Evolutionary conservation across 2,797 vertebrate genomes (phyloP).

Genomic region (Mormyrops attenuatus): DNA sequence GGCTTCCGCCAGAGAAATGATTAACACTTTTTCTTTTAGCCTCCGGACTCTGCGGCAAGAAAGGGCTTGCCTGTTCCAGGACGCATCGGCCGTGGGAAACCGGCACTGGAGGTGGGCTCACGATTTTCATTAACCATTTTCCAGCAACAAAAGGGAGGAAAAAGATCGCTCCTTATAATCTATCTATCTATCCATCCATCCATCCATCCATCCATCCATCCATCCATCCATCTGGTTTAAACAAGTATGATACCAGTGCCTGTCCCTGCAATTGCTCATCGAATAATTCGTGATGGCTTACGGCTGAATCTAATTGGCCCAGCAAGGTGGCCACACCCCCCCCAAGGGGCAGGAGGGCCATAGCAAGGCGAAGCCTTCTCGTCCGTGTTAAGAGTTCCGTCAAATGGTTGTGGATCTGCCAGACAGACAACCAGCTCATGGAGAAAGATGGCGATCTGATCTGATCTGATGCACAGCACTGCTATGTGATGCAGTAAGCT

Average conservation of each 20-base stretch:
- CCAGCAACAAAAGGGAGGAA: neutral
- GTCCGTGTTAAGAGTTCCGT: neutral
- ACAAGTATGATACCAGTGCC: neutral
- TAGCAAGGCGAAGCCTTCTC: neutral
- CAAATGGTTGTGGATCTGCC: neutral
- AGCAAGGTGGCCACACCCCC: neutral
- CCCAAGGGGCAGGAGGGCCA: neutral
- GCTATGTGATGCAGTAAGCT: neutral
- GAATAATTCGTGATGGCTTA: neutral
- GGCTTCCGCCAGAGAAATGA: neutral
- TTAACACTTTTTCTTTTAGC: neutral
- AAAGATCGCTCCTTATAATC: neutral
- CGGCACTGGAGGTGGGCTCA: neutral
- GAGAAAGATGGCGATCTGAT: neutral
- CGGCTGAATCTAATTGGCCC: neutral
- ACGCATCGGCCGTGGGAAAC: neutral
- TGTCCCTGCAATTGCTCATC: neutral
- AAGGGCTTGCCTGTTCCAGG: neutral
- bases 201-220: no score
- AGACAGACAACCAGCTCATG: neutral
- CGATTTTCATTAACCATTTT: neutral
- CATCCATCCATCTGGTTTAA: neutral
- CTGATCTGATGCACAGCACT: neutral
- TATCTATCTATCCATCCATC: neutral
- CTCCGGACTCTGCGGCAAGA: neutral